Evolutionary conservation across 2,888 invertebrate genomes (phyloP).

Genomic region (Cacoxenus indagator): DNA sequence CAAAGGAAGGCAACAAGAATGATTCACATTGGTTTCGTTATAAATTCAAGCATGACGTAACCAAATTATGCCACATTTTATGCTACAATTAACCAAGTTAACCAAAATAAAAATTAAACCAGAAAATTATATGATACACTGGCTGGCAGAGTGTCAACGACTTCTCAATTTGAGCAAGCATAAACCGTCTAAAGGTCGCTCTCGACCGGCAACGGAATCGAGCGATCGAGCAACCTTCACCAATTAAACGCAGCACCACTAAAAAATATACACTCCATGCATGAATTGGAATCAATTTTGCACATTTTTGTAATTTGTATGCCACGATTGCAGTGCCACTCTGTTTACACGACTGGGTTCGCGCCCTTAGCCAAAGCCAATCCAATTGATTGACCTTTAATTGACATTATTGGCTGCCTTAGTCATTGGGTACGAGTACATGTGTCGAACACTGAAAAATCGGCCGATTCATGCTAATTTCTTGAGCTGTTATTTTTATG

Average conservation of each 20-base stretch:
- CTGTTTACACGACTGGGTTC: background rate
- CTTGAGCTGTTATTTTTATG: background rate
- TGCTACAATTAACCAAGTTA: background rate
- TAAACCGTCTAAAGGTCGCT: constrained; percentile 11
- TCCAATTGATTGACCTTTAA: background rate
- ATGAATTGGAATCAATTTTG: background rate
- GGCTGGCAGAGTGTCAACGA: constrained; percentile 6
- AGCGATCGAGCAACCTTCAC: background rate
- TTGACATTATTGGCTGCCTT: background rate
- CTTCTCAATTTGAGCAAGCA: background rate
- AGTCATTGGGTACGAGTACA: background rate
- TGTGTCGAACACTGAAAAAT: background rate
- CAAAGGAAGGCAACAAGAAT: constrained; percentile 27
- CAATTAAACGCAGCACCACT: constrained; percentile 18
- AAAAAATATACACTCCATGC: constrained; percentile 16
- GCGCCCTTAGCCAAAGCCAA: background rate
- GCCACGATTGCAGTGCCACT: constrained; percentile 7
- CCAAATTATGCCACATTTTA: constrained; percentile 27
- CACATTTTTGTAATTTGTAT: constrained; percentile 20
- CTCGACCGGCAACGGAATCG: background rate
- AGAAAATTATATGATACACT: background rate
- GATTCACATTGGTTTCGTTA: constrained; percentile 43
- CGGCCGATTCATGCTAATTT: background rate
- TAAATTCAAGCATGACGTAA: constrained; percentile 45
- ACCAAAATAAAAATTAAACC: background rate